Base-by-base conservation (phyloP, 1,140 invertebrate genomes). In the Matsumurasca onukii region DNA sequence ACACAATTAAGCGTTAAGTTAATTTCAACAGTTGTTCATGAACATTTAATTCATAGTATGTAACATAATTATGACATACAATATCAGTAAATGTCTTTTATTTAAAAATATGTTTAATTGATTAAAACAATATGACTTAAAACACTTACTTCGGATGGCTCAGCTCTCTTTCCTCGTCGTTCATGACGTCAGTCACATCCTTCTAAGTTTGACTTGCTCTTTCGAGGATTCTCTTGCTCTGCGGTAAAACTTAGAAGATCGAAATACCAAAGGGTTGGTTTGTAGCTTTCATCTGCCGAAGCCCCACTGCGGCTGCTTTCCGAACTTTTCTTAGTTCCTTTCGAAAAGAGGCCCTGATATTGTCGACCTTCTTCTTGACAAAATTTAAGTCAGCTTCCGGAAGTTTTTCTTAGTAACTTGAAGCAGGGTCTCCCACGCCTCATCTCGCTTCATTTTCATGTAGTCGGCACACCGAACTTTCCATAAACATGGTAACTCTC, bases 321-420 rank as follows among this genome's bases (percentile, higher is more conserved):
- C 66, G 13, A 70, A 67, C 20, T 64, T 61, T 24, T 30, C 57
- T 61, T 25, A 27, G 57, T 27, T 61, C 62, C 31, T 25, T 64
- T 3, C 62, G 25, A 34, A 64, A 64, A n/a, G 31, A 22, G n/a
- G 68, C 70, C 25, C 69, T 67, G 63, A 73, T 29, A 59, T 70
- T 24, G n/a, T 64, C 48, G 31, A 55, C 52, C 70, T 22, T 27
- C 66, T 31, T 45, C 70, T 45, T 65, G 70, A 67, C 13, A 68
- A 31, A 55, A 59, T 68, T 30, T 67, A 57, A 25, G 67, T 73
- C 48, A 69, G 70, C 13, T 39, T 59, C 57, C 39, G 17, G 25
- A 20, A 63, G 25, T n/a, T 22, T 49, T 34, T 57, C 48, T 65
- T 64, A 65, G 25, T 31, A 29, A 27, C 31, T 31, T 31, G 31